These are phyloP conservation scores for Pyrrhura leucotis DNA, from an alignment of 2,797 vertebrate species.

Conservation along the genomic window DNA sequence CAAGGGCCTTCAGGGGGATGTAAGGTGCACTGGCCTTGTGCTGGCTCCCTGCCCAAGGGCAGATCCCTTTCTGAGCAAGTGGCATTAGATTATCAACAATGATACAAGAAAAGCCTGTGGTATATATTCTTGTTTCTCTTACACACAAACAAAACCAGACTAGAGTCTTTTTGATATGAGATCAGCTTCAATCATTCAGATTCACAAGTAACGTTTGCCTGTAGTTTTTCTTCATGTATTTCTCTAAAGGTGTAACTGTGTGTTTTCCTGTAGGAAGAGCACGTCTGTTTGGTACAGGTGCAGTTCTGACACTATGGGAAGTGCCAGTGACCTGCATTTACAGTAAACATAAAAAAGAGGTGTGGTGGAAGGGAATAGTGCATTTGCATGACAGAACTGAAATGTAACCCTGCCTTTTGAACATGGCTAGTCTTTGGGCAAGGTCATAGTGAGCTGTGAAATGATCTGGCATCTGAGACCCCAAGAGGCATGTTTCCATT, in stretches of 20 bases:
- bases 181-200: background rate
- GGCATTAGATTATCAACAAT: background rate
- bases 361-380: background rate
- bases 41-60: background rate
- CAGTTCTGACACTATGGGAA: constrained; percentile 20
- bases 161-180: background rate
- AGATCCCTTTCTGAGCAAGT: background rate
- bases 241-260: background rate
- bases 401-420: constrained; percentile 42
- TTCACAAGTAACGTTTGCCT: background rate
- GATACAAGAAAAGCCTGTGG: background rate
- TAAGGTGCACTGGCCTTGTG: background rate
- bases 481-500: background rate
- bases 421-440: background rate
- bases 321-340: constrained; percentile 56
- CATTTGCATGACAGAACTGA: constrained; percentile 24
- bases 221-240: background rate
- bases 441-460: background rate
- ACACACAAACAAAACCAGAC: background rate
- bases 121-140: background rate
- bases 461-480: background rate
- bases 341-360: constrained; percentile 63
- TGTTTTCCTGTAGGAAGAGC: background rate
- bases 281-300: constrained; percentile 10
- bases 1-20: background rate